phyloP scores from a whole-genome alignment of 2,113 vertebrate species.

The Passer montanus region DNA sequence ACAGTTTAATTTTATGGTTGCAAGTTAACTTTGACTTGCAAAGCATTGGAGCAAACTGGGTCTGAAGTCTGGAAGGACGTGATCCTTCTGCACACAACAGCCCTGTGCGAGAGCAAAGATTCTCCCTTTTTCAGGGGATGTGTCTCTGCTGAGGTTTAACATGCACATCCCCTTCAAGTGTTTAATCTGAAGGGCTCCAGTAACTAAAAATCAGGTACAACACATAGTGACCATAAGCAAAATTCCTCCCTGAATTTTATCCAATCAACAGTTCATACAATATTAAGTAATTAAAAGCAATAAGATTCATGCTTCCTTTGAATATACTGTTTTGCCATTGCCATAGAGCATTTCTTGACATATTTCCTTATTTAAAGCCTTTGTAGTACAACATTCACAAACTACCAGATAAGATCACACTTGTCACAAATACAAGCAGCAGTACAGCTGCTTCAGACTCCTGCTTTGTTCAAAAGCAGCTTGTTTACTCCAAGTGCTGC shows the following conservation, averaged over 20 bases:
- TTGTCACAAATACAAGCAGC: neutral
- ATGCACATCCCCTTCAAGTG: neutral
- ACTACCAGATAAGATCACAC: neutral
- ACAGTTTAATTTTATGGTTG: neutral
- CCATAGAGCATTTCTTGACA: neutral
- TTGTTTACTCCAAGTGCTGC: neutral
- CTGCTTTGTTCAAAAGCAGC: neutral
- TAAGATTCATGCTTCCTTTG: neutral
- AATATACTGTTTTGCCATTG: neutral
- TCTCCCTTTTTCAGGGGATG: neutral
- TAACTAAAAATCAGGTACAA: neutral
- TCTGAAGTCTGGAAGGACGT: neutral
- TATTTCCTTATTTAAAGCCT: neutral
- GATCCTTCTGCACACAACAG: neutral
- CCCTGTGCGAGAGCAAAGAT: fast-evolving
- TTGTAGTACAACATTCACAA: neutral
- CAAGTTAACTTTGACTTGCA: neutral
- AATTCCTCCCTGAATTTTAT: neutral
- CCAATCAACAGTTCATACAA: neutral
- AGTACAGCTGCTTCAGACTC: neutral
- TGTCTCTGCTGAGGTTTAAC: neutral
- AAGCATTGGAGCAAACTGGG: neutral
- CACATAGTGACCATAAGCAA: neutral
- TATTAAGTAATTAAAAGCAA: neutral
- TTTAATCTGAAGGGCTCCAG: neutral